phyloP scores from a whole-genome alignment of 2,113 vertebrate species.

The Leucopsar rothschildi region DNA sequence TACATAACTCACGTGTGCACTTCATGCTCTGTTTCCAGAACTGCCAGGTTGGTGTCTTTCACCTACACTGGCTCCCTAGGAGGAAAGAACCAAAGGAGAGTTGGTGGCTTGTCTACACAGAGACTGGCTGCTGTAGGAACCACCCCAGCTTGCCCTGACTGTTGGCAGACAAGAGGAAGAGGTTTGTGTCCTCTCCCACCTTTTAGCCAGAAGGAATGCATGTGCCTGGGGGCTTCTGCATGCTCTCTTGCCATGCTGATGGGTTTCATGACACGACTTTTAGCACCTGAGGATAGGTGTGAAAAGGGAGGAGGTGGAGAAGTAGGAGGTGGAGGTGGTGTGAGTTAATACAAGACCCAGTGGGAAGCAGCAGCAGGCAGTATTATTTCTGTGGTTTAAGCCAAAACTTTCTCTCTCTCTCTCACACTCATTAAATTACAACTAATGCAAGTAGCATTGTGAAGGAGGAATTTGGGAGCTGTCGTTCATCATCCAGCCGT shows the following conservation, averaged over 20 bases:
- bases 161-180: background rate
- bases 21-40: background rate
- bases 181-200: background rate
- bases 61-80: background rate
- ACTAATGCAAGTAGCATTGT: conserved; percentile 58
- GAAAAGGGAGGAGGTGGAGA: conserved; percentile 21
- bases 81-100: background rate
- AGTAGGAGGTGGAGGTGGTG: background rate
- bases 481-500: conserved; percentile 49
- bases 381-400: conserved; percentile 40
- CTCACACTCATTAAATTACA: conserved; percentile 58
- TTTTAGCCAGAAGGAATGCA: background rate
- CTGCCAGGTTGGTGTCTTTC: background rate
- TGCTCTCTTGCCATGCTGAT: background rate
- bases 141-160: background rate
- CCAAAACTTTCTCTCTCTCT: conserved; percentile 44
- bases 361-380: conserved; percentile 44
- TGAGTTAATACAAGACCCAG: conserved; percentile 58
- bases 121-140: background rate
- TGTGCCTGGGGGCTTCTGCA: background rate
- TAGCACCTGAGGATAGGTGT: conserved; percentile 43
- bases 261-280: conserved; percentile 30
- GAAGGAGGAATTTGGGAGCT: conserved; percentile 63
- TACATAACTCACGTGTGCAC: background rate
- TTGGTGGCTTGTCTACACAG: background rate